phyloP scores from a whole-genome alignment of 2,113 vertebrate genomes.

The Desmodus rotundus region DNA sequence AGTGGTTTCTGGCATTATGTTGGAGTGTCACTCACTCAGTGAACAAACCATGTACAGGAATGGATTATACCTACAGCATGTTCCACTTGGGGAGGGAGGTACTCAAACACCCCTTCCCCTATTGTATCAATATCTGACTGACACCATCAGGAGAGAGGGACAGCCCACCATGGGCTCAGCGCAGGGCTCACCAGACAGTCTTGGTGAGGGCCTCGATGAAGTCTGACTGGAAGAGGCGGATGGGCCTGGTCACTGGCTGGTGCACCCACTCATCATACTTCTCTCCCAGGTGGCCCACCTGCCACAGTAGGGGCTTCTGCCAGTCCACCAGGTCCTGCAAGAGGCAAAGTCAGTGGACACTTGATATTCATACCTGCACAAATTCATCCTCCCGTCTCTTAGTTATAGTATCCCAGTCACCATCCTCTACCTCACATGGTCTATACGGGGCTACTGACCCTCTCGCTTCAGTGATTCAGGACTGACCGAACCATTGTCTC shows the following conservation, averaged over 20 bases:
- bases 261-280: constrained; percentile 97
- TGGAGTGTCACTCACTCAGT: background rate
- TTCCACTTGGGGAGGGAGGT: background rate
- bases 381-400: background rate
- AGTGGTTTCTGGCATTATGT: background rate
- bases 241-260: constrained; percentile 93
- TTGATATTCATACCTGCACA: background rate
- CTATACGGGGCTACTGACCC: background rate
- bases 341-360: background rate
- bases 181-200: constrained; percentile 88
- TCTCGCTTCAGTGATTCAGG: background rate
- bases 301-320: constrained; percentile 94
- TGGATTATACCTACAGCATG: background rate
- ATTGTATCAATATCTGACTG: background rate
- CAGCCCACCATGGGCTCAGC: background rate
- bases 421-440: background rate
- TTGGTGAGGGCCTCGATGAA: constrained; percentile 91
- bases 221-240: constrained; percentile 93
- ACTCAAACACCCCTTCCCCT: background rate
- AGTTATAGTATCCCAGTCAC: background rate
- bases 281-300: constrained; percentile 93
- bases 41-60: background rate
- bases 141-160: background rate
- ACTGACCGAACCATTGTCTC: background rate
- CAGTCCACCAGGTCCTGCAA: constrained; percentile 96